phyloP scores from a whole-genome alignment of 2,888 invertebrate genomes.

The Sialis lutaria region DNA sequence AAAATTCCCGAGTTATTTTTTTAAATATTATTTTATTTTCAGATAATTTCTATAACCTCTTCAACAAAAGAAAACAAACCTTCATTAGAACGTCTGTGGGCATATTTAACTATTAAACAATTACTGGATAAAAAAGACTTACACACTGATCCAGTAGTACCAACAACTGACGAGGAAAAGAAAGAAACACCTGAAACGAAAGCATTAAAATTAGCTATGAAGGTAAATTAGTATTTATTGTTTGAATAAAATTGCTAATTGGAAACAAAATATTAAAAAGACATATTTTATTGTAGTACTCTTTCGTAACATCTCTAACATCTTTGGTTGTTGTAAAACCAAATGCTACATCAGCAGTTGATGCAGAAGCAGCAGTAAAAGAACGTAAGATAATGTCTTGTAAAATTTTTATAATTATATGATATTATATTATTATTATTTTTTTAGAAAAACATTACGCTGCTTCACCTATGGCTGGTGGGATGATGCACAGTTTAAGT shows the following conservation, averaged over 20 bases:
- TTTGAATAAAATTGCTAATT: too few relatives aligned
- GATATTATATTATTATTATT: too few relatives aligned
- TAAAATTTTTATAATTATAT: too few relatives aligned
- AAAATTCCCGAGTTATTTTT: too few relatives aligned
- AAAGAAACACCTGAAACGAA: constrained; percentile 26
- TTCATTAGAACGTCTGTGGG: constrained; percentile 41
- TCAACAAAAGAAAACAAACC: constrained; percentile 17
- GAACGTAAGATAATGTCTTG: too few relatives aligned
- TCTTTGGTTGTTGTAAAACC: constrained; percentile 44
- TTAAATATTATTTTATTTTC: background rate
- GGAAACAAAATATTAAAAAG: too few relatives aligned
- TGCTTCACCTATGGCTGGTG: too few relatives aligned
- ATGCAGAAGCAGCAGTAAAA: constrained; percentile 25
- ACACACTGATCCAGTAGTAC: constrained; percentile 7
- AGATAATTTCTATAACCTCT: constrained; percentile 11
- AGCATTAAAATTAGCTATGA: constrained; percentile 35
- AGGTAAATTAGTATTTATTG: constrained; percentile 20
- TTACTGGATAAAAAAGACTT: constrained; percentile 35
- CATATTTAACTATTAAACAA: constrained; percentile 46
- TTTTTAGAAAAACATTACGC: too few relatives aligned
- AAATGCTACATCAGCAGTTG: constrained; percentile 29
- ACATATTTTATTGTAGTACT: constrained; percentile 27
- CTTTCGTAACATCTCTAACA: constrained; percentile 44
- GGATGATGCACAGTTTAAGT: too few relatives aligned
- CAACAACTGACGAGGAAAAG: constrained; percentile 8